Percentiles rank a stretch among this genome's conserved stretches.
phyloP scores from a whole-genome alignment of 1,140 invertebrate species.

The Popillia japonica region DNA sequence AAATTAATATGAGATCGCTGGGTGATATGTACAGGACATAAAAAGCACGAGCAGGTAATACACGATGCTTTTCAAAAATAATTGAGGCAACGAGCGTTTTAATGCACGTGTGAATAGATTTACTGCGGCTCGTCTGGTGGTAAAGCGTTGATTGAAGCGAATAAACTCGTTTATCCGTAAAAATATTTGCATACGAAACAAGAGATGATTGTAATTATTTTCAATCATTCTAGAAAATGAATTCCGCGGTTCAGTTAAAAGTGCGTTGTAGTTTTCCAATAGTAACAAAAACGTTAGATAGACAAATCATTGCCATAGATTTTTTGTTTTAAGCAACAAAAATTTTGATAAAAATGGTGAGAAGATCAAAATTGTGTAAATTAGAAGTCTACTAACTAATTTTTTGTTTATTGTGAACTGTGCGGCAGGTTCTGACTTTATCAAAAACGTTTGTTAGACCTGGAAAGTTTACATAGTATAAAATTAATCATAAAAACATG shows the following conservation, averaged over 20 bases:
- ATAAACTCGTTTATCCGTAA: slow-evolving; percentile 35
- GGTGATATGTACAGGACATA: slow-evolving; percentile 2
- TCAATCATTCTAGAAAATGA: slow-evolving; percentile 21
- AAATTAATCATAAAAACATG: too few species aligned
- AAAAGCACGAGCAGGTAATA: slow-evolving; percentile 11
- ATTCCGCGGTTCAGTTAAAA: neutral
- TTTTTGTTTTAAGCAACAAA: too few species aligned
- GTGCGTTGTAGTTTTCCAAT: neutral
- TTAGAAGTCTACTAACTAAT: too few species aligned
- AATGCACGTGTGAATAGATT: slow-evolving; percentile 27
- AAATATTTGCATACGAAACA: slow-evolving; percentile 34
- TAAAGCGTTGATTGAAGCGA: slow-evolving; percentile 31
- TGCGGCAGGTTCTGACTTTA: too few species aligned
- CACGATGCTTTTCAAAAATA: slow-evolving; percentile 29
- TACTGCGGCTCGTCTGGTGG: neutral
- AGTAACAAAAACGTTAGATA: neutral
- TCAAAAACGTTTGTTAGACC: too few species aligned
- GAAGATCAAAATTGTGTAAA: too few species aligned
- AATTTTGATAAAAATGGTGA: too few species aligned
- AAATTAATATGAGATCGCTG: slow-evolving; percentile 20
- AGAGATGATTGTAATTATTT: slow-evolving; percentile 35
- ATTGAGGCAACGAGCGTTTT: slow-evolving; percentile 30
- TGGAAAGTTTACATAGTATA: too few species aligned
- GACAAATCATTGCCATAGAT: too few species aligned
- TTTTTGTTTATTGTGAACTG: too few species aligned